Evolutionary conservation across 2,888 invertebrate genomes (phyloP), one percentile per base, ranked within the genome.

Genomic region (Clanis bilineata): DNA sequence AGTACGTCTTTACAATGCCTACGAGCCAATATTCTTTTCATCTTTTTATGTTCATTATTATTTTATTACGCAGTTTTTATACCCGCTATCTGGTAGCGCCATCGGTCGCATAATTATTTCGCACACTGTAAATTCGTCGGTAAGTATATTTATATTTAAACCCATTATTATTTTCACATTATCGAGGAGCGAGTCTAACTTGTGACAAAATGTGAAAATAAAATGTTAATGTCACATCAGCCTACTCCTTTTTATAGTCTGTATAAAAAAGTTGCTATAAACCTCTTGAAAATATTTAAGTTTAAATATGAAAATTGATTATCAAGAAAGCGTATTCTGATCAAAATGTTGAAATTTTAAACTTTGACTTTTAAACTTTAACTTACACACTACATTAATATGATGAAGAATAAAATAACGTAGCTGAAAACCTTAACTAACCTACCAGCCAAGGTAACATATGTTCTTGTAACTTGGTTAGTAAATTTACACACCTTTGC

Each of bases 91-190:
- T 28, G 45, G 58, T 62, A 68, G 70, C 73, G 72, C 72, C 63
- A 61, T 61, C 62, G 9, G 4, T 62, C 61, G 57, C 64, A 61
- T 75, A 72, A 79, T 79, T 72, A 77, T 70, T 69, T 57, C 57
- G 58, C 64, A 28, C 63, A 64, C 68, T 73, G 75, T 77, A 71
- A 76, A 77, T 73, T 73, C 73, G 77, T 76, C 77, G 73, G 71
- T 10, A 73, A 72, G 64, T 18, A 32, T 4, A 66, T 72, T 76
- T 80, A 76, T 76, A 77, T 74, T 77, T 66, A 69, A 76, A 62
- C 62, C 71, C 56, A 63, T 61, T 71, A 77, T 83, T 82, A 83
- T 78, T 77, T 78, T 78, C 68, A 62, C 76, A 80, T 80, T 80
- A 77, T 64, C 71, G 71, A 67, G 69, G 61, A 64, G 57, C 63